These are phyloP conservation scores for Ochotona princeps DNA, from an alignment of 2,113 vertebrate genomes.

Conservation along the genomic window DNA sequence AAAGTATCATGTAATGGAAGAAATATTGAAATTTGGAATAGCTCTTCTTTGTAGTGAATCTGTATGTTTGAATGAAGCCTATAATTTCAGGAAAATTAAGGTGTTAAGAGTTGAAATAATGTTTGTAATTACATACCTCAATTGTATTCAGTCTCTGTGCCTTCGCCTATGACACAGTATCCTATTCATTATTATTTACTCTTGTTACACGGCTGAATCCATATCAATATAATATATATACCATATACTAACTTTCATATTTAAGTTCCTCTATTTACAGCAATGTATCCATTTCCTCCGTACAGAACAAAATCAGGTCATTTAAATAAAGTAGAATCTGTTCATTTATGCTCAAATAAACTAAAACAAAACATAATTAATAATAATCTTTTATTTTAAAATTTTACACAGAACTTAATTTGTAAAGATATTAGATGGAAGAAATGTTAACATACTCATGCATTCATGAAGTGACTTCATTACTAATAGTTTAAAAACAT, in stretches of 20 bases:
- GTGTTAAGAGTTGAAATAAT: not conserved
- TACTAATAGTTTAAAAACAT: not conserved
- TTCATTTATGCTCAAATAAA: not conserved
- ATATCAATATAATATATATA: not conserved
- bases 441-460: not conserved
- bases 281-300: not conserved
- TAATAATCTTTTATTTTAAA: not conserved
- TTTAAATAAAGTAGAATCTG: not conserved
- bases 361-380: not conserved
- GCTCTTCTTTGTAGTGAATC: not conserved
- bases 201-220: not conserved
- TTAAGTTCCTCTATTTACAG: not conserved
- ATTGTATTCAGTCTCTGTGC: not conserved
- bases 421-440: not conserved
- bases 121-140: not conserved
- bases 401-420: not conserved
- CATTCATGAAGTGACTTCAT: not conserved
- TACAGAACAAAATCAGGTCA: not conserved
- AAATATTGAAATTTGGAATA: not conserved
- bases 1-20: not conserved
- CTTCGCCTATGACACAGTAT: not conserved
- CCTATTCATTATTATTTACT: not conserved
- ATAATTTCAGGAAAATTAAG: not conserved
- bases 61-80: not conserved
- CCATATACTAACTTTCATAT: not conserved